phyloP scores from a whole-genome alignment of 2,888 invertebrate genomes.

The Tiliacea aurago region DNA sequence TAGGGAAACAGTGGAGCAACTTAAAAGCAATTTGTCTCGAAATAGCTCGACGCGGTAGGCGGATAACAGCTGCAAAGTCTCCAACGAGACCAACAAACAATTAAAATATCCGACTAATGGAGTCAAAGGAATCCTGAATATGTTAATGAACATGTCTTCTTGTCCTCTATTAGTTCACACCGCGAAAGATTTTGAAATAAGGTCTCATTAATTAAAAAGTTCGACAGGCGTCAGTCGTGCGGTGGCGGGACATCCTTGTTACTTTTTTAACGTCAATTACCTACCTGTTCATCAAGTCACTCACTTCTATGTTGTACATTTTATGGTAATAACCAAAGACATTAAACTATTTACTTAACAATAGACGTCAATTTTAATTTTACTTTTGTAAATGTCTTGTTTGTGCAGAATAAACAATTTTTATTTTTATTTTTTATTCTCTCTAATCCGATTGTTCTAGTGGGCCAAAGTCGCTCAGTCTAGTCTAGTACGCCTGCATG shows the following conservation, averaged over 20 bases:
- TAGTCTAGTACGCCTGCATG: too few species aligned
- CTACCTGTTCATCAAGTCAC: slow-evolving; percentile 43
- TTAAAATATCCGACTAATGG: slow-evolving; percentile 90
- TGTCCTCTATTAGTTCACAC: slow-evolving; percentile 81
- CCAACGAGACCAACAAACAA: slow-evolving; percentile 83
- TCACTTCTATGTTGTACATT: slow-evolving; percentile 7
- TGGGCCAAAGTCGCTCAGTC: too few species aligned
- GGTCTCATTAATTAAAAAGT: slow-evolving; percentile 78
- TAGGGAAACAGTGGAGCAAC: slow-evolving; percentile 81
- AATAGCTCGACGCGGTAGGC: slow-evolving; percentile 87
- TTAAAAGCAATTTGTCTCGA: slow-evolving; percentile 88
- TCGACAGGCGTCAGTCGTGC: slow-evolving; percentile 71
- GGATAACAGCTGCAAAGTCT: slow-evolving; percentile 86
- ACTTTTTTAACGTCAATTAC: slow-evolving; percentile 67
- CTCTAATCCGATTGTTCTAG: too few species aligned
- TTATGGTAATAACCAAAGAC: background rate
- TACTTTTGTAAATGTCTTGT: too few species aligned
- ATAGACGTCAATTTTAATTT: too few species aligned
- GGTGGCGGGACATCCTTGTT: slow-evolving; percentile 43
- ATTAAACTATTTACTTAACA: too few species aligned
- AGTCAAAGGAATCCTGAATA: slow-evolving; percentile 85
- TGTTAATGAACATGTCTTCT: slow-evolving; percentile 88
- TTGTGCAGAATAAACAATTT: too few species aligned
- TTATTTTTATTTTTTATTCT: too few species aligned
- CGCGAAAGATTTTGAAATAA: slow-evolving; percentile 73